Percentiles rank a stretch among this genome's conserved stretches.
Conservation (phyloP, 1,140 invertebrate species). For the Penaeus indicus region DNA sequence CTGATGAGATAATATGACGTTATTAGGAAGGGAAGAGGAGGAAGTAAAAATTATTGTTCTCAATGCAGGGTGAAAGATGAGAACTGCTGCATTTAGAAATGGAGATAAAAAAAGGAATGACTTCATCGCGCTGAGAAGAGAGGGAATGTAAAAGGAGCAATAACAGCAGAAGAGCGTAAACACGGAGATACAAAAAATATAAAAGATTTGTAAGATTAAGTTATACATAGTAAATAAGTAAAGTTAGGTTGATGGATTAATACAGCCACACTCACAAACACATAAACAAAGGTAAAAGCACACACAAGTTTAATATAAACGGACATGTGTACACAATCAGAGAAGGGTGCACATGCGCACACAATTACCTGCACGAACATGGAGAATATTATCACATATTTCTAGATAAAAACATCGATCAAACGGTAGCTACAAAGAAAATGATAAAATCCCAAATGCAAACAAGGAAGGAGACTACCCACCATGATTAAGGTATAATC, state of each 20-base stretch:
- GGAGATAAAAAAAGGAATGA: slow-evolving; percentile 2
- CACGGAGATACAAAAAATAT: too few species aligned
- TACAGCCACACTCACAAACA: not conserved
- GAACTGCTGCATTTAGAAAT: not conserved
- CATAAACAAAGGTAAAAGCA: not conserved
- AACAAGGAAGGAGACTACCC: too few species aligned
- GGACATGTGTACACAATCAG: not conserved
- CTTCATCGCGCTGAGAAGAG: not conserved
- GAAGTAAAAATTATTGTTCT: too few species aligned
- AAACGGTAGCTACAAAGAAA: too few species aligned
- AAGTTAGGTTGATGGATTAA: not conserved
- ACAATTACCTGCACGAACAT: not conserved
- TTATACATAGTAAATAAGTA: too few species aligned
- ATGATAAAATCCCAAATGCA: too few species aligned
- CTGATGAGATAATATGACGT: too few species aligned
- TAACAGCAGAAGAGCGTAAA: not conserved
- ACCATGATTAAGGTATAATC: too few species aligned
- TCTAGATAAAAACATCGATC: too few species aligned
- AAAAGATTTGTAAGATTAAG: too few species aligned
- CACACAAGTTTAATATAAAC: not conserved
- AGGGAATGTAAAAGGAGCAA: slow-evolving; percentile 1
- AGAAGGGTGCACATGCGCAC: not conserved
- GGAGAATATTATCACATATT: too few species aligned
- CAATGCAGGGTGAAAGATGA: slow-evolving; percentile 9
- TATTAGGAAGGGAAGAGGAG: too few species aligned